Evolutionary conservation across 2,888 invertebrate species (phyloP), one percentile per base, ranked within the genome.

Genomic region (Electrophaes corylata): DNA sequence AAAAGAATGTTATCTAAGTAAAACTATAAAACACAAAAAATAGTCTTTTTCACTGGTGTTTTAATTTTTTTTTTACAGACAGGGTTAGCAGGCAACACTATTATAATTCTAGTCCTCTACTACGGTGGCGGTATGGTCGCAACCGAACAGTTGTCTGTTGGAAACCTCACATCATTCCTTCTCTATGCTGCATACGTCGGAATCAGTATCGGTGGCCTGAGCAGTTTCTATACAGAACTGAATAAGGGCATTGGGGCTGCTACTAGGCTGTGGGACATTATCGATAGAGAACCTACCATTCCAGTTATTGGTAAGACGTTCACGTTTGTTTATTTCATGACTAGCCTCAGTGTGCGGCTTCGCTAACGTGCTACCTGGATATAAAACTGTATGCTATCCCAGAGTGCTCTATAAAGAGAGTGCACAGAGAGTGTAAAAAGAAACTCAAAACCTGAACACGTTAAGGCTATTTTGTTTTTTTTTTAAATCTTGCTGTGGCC

Each of bases 161-260:
- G 99, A 4, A 96, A 96, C 64, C 92, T 99, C 14, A 98, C 98
- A 0, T 96, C 99, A 0, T 99, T 99, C 85, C 92, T 99, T 10
- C 85, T 99, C 11, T 99, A 99, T 77, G 98, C 99, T 0, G 98
- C 96, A 0, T 98, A 98, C 74, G 96, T 98, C 12, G 98, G 98
- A 10, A 94, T 98, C 26, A 97, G 98, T 35, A 94, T 98, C 35
- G 95, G 96, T 44, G 98, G 98, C 10, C 81, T 99, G n/a, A 96
- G 97, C 44, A 96, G 95, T 68, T 98, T 98, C 84, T 99, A 98
- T 80, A 95, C 98, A 0, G 98, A 99, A 77, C 81, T 99, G 63
- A 99, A 98, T 88, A 96, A 96, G 78, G 98, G 98, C 0, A 86
- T 99, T 2, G 99, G 99, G 0, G 98, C 99, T 0, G 97, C 97